A percentile compares a stretch with the other conserved stretches of the same genome.
phyloP scores from a whole-genome alignment of 2,113 vertebrate species.

The Euleptes europaea region DNA sequence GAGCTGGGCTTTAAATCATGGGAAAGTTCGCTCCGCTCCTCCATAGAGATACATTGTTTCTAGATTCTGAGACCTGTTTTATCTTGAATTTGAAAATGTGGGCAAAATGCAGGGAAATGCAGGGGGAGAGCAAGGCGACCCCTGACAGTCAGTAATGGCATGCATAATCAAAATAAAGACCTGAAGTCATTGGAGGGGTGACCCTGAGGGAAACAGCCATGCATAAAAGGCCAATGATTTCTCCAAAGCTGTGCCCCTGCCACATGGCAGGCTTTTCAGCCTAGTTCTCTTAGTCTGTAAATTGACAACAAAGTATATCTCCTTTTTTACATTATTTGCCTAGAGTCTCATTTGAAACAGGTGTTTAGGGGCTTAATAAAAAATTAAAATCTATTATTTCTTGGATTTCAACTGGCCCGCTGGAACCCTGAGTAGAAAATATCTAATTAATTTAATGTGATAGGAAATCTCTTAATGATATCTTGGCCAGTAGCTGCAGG shows the following conservation, averaged over 20 bases:
- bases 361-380: constrained; percentile 20
- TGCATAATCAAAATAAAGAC: too few species aligned
- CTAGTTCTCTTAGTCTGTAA: background rate
- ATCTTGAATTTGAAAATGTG: too few species aligned
- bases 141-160: too few species aligned
- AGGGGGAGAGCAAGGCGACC: too few species aligned
- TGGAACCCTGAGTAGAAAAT: constrained; percentile 14
- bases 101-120: too few species aligned
- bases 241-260: background rate
- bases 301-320: background rate
- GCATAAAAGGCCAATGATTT: background rate
- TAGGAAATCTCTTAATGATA: constrained; percentile 28
- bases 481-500: constrained; percentile 18
- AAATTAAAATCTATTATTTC: constrained; percentile 29
- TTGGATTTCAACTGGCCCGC: constrained; percentile 11
- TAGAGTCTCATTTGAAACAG: background rate
- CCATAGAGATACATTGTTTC: too few species aligned
- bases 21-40: too few species aligned
- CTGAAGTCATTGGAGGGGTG: too few species aligned
- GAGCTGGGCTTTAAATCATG: too few species aligned
- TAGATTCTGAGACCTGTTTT: too few species aligned
- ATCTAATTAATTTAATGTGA: constrained; percentile 28
- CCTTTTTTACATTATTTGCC: constrained; percentile 3
- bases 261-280: background rate
- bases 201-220: too few species aligned